These are phyloP conservation scores for Parauchenoglanis punctatus DNA, from an alignment of 2,797 vertebrate species.

Conservation along the genomic window DNA sequence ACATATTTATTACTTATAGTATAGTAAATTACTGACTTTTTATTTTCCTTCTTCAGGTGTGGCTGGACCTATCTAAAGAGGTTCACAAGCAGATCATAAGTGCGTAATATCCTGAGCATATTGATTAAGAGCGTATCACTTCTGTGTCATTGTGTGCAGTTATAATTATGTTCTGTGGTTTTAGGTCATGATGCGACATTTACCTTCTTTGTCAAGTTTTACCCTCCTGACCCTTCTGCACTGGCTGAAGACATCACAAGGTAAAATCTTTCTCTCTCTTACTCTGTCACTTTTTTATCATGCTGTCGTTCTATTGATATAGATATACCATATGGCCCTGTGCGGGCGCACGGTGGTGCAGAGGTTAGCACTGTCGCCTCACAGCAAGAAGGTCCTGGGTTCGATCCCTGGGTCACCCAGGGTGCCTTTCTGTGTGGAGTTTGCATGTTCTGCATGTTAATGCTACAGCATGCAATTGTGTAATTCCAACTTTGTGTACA, in stretches of 20 bases:
- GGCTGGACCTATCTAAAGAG: slow-evolving; percentile 93
- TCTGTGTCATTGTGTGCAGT: background rate
- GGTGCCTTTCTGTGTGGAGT: too few relatives aligned
- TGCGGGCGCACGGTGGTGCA: too few relatives aligned
- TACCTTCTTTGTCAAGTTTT: slow-evolving; percentile 94
- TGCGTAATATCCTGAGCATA: slow-evolving; percentile 60
- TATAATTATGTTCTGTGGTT: slow-evolving; percentile 41
- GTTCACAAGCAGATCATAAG: slow-evolving; percentile 90
- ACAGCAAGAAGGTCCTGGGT: too few relatives aligned
- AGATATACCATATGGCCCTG: background rate
- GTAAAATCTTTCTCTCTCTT: slow-evolving; percentile 63
- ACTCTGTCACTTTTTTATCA: background rate
- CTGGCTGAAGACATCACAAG: slow-evolving; percentile 96
- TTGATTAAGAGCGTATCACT: background rate
- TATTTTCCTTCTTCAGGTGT: slow-evolving; percentile 76
- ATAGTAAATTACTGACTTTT: background rate
- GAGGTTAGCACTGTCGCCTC: too few relatives aligned
- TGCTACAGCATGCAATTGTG: background rate
- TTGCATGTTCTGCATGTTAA: background rate
- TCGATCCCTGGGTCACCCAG: too few relatives aligned
- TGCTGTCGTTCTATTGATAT: background rate
- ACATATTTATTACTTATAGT: background rate
- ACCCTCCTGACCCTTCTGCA: slow-evolving; percentile 92
- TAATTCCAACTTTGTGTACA: background rate
- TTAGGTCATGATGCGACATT: slow-evolving; percentile 89